Conservation (phyloP, 1,140 invertebrate species). For the Listronotus bonariensis region DNA sequence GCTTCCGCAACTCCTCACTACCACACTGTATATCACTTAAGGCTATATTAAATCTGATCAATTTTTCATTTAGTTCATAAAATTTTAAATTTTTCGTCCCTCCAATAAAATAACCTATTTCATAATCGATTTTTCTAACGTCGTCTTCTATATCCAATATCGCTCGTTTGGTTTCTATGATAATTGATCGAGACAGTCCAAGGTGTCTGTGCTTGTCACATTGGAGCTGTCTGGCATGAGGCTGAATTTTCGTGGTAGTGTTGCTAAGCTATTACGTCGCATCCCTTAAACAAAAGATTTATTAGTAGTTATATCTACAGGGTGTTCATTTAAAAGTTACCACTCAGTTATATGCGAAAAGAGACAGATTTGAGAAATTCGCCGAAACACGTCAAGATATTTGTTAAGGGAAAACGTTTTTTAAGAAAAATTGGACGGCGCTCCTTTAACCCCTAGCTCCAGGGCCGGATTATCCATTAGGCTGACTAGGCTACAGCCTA, state of each 20-base stretch:
- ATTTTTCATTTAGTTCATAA: conserved; percentile 39
- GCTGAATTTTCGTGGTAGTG: conserved; percentile 2
- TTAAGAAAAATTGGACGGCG: no score
- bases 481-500: no score
- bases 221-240: conserved; percentile 6
- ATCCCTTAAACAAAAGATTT: conserved; percentile 12
- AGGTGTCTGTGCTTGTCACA: conserved; percentile 19
- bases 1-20: conserved; percentile 26
- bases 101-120: conserved; percentile 32
- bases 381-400: no score
- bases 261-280: conserved; percentile 23
- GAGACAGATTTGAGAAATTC: no score
- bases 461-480: no score
- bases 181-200: conserved; percentile 20
- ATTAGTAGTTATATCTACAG: no score
- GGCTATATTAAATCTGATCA: conserved; percentile 31
- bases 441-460: no score
- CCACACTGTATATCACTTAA: conserved; percentile 26
- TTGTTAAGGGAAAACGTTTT: no score
- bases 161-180: conserved; percentile 11
- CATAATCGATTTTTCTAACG: conserved; percentile 24
- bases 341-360: no score
- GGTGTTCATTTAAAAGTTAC: no score
- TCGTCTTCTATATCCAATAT: conserved; percentile 27
- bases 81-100: conserved; percentile 29